Evolutionary conservation across 2,113 vertebrate genomes (phyloP), one percentile per base, ranked within the genome.

Genomic region (Larimichthys crocea): DNA sequence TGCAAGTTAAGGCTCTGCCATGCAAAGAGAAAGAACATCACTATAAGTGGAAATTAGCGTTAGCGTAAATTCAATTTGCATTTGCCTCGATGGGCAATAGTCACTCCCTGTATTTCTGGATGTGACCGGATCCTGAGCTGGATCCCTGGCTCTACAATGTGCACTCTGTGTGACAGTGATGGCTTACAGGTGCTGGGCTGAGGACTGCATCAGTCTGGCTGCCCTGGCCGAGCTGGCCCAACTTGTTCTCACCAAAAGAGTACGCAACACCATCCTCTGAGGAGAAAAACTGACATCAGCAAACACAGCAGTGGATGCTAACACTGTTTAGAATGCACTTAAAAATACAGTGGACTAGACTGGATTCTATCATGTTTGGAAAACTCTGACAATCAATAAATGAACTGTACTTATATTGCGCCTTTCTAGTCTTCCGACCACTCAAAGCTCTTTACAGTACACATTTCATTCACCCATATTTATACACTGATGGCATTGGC

Each of bases 211-310:
- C 97, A 0, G 98, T 99, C 94, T 99, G 97, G 89, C 97, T 99
- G 61, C 98, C 97, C 3, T 99, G 94, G 42, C 98, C 98, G 1
- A 99, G 94, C 87, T 99, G 98, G 1, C 98, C 98, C 93, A 99
- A 95, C 92, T 99, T 99, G 88, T 99, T 99, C 93, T 99, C 98
- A 44, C 98, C 98, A 14, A 99, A 99, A 0, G 97, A 97, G 22
- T 96, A 98, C 2, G 95, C 97, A 0, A 95, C 95, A 15, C 98
- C 98, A 0, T 91, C 96, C 85, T 99, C 97, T 99, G 92, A 4
- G 65, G 89, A 22, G 15, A 74, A 61, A 84, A 0, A 48, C 29
- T 4, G 42, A 46, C 26, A 7, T 71, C 64, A 76, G 20, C 44
- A 83, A 29, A 66, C 46, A 68, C 29, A 26, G n/a, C 46, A 49